Percentiles rank a stretch among this genome's conserved stretches.
phyloP scores from a whole-genome alignment of 2,888 invertebrate genomes.

The Xestia rhomboidea region DNA sequence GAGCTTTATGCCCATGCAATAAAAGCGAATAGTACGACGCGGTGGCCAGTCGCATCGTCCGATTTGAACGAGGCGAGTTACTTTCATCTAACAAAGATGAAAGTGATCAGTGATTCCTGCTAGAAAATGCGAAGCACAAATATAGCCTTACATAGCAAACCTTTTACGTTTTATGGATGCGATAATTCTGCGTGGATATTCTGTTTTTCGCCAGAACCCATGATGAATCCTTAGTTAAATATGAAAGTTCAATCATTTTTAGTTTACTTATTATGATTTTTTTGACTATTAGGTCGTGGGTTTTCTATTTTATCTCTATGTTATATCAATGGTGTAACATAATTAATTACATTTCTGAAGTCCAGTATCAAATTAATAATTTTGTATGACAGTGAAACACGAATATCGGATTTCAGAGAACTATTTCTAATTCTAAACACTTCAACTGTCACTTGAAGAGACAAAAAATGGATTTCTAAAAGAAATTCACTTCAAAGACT shows the following conservation, averaged over 20 bases:
- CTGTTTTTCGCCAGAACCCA: neutral
- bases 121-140: neutral
- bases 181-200: neutral
- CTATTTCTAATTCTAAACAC: slow-evolving; percentile 41
- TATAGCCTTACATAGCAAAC: neutral
- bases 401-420: slow-evolving; percentile 25
- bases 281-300: neutral
- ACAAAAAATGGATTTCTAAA: slow-evolving; percentile 38
- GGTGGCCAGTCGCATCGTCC: neutral
- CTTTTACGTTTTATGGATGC: neutral
- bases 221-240: neutral
- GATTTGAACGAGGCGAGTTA: neutral
- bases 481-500: slow-evolving; percentile 42
- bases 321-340: slow-evolving; percentile 10
- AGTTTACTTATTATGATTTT: neutral
- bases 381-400: slow-evolving; percentile 19
- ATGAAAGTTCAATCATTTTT: neutral
- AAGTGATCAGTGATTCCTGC: neutral
- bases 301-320: neutral
- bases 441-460: slow-evolving; percentile 15
- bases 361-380: slow-evolving; percentile 10
- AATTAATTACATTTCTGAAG: slow-evolving; percentile 19
- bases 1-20: no score
- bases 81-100: neutral
- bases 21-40: no score